Evolutionary conservation across 2,113 vertebrate species (phyloP), one percentile per base, ranked within the genome.

Genomic region (Damaliscus lunatus): DNA sequence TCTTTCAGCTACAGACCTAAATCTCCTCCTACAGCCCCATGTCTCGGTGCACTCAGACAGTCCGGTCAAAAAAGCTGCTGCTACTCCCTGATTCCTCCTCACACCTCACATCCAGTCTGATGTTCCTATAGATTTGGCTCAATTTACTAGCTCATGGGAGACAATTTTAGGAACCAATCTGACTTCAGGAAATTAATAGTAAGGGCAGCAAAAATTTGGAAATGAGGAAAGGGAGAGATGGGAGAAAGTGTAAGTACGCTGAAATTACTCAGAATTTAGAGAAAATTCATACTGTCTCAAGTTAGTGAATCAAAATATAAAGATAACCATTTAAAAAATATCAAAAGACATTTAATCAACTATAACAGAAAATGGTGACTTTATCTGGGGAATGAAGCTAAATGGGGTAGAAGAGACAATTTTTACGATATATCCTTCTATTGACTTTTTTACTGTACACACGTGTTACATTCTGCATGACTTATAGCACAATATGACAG

Each of bases 391-490:
- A 80, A 53, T 87, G 52, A 77, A 57, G 46, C 60, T 53, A 29
- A 89, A 2, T 2, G 9, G 13, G 16, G 7, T 43, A 90, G 33
- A 29, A 52, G 21, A 40, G 14, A 23, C 23, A 48, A 5, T 33
- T 59, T 50, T 71, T 82, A 25, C 0, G 4, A 40, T 4, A 36
- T 1, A 14, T 16, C 40, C 53, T 86, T 59, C 77, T 25, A 13
- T 10, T 7, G 11, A 23, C 25, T 25, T 3, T 43, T 67, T 48
- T 71, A 40, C 36, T 15, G 6, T 3, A 31, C 7, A 48, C 25
- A 10, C 0, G 0, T 0, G 11, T 21, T 17, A 74, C 5, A 11
- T 0, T 33, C 50, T 4, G 0, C 14, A 52, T 1, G 19, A 10
- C 16, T 6, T 0, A 46, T 3, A 81, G 29, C n/a, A n/a, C 67